phyloP scores from a whole-genome alignment of 2,797 vertebrate genomes.

The Selene dorsalis region DNA sequence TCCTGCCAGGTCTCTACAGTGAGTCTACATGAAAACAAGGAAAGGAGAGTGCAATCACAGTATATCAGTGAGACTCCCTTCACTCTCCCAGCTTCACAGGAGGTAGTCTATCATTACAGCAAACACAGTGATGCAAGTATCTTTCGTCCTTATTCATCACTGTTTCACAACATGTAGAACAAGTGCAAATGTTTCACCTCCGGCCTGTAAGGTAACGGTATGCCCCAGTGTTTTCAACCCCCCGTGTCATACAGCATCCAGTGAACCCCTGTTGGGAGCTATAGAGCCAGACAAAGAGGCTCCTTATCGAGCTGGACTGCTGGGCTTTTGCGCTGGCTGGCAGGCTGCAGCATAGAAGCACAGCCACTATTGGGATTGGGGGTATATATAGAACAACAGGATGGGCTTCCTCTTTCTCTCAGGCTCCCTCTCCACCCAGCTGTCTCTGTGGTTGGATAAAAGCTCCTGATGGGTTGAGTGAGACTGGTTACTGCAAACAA shows the following conservation, averaged over 20 bases:
- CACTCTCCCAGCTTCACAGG: slow-evolving; percentile 37
- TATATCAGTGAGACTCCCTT: slow-evolving; percentile 39
- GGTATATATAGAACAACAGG: slow-evolving; percentile 78
- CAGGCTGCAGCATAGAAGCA: slow-evolving; percentile 59
- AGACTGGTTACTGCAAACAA: slow-evolving; percentile 31
- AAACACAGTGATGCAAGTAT: slow-evolving; percentile 48
- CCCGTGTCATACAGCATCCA: slow-evolving; percentile 38
- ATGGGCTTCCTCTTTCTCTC: slow-evolving; percentile 68
- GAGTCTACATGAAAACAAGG: slow-evolving; percentile 58
- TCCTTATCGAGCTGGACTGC: slow-evolving; percentile 70
- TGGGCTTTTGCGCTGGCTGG: slow-evolving; percentile 62
- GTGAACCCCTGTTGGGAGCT: slow-evolving; percentile 51
- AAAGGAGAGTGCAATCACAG: slow-evolving; percentile 39
- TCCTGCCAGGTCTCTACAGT: slow-evolving; percentile 66
- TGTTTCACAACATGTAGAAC: slow-evolving; percentile 32
- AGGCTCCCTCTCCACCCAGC: slow-evolving; percentile 43
- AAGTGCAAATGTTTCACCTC: slow-evolving; percentile 36
- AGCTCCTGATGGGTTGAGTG: slow-evolving; percentile 44
- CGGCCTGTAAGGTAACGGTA: slow-evolving; percentile 15
- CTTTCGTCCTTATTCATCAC: slow-evolving; percentile 22
- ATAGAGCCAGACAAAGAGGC: slow-evolving; percentile 68
- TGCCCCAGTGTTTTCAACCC: slow-evolving; percentile 12
- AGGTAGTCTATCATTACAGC: slow-evolving; percentile 63
- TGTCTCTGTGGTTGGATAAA: slow-evolving; percentile 63
- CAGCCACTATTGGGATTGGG: slow-evolving; percentile 67